Evolutionary conservation across 1,140 invertebrate genomes (phyloP), one percentile per base, ranked within the genome.

Genomic region (Trichomalopsis sarcophagae): DNA sequence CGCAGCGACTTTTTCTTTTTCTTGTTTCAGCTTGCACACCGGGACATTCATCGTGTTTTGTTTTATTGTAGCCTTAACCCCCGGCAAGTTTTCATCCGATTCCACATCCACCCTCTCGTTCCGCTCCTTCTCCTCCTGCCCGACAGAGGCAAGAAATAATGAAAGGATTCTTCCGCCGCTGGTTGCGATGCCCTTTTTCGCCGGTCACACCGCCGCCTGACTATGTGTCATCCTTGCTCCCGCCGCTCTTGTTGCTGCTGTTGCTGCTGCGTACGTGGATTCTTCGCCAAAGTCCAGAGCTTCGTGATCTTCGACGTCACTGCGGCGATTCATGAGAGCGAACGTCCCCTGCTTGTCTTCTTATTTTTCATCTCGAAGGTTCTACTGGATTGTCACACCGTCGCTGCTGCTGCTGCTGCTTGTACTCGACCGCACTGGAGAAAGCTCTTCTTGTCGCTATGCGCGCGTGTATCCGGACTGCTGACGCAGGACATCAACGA

Each of bases 11-110:
- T 87, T 88, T 87, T 87, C 74, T 40, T 78, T 78, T 81, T 73
- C 74, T 86, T 80, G 87, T 93, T 91, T 71, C 92, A 92, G 92
- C 92, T 93, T 93, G 92, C 91, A 93, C 92, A 92, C 90, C 92
- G 90, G 92, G 92, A 92, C 92, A 93, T 93, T 92, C 92, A 91
- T 93, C 92, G 91, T 92, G 92, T 93, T 93, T 93, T 91, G 91
- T 93, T 92, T 92, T 93, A 90, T 93, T 93, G 92, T 93, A 93
- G 92, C 92, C 92, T 90, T 89, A 91, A 89, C 92, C 89, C 81
- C 62, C 66, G 27, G 74, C 81, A 62, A 88, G 71, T 84, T 74
- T 87, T 82, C 71, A 78, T 87, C 86, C 87, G 17, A 84, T 84
- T 74, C 82, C 86, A 81, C 88, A 86, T 89, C 87, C 87, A 82